phyloP scores from a whole-genome alignment of 23 tunicate species.

The Aplidium turbinatum region DNA sequence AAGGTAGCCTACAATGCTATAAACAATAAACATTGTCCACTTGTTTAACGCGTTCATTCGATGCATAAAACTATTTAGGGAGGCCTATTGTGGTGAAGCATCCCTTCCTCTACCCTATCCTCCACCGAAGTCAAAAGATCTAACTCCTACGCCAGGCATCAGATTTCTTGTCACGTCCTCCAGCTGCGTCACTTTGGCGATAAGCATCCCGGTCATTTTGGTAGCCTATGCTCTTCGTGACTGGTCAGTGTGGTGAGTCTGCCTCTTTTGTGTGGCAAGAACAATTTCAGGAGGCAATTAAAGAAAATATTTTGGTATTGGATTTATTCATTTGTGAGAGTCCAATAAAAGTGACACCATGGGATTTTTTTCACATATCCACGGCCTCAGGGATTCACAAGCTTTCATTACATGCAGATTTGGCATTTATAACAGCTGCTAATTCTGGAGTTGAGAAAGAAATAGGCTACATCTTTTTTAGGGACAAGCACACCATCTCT shows the following conservation, averaged over 20 bases:
- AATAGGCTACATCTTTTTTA: conserved; percentile 81
- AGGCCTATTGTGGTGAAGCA: too few relatives aligned
- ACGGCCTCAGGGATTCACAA: conserved; percentile 71
- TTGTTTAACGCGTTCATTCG: too few relatives aligned
- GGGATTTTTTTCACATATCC: conserved; percentile 88
- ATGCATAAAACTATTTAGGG: too few relatives aligned
- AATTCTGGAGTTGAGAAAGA: conserved; percentile 53
- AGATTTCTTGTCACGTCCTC: conserved; percentile 94
- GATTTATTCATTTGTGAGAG: conserved; percentile 95
- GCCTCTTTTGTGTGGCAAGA: conserved; percentile 90
- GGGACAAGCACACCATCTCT: conserved; percentile 93
- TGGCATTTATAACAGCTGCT: conserved; percentile 58
- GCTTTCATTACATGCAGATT: conserved; percentile 92
- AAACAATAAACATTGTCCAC: too few relatives aligned
- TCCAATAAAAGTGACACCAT: conserved; percentile 91
- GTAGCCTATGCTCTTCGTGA: conserved; percentile 78
- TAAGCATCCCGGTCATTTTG: conserved; percentile 85
- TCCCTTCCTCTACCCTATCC: conserved; percentile 95
- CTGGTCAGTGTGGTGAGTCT: conserved; percentile 52
- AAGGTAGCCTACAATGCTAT: too few relatives aligned
- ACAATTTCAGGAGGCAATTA: conserved; percentile 97
- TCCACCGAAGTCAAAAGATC: conserved; percentile 70
- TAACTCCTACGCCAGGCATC: conserved; percentile 94
- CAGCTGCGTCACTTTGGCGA: too few relatives aligned
- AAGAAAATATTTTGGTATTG: conserved; percentile 83